A percentile compares a stretch with the other conserved stretches of the same genome.
These are phyloP conservation scores for Hydriomena furcata DNA, from an alignment of 2,888 invertebrate species.

Conservation along the genomic window DNA sequence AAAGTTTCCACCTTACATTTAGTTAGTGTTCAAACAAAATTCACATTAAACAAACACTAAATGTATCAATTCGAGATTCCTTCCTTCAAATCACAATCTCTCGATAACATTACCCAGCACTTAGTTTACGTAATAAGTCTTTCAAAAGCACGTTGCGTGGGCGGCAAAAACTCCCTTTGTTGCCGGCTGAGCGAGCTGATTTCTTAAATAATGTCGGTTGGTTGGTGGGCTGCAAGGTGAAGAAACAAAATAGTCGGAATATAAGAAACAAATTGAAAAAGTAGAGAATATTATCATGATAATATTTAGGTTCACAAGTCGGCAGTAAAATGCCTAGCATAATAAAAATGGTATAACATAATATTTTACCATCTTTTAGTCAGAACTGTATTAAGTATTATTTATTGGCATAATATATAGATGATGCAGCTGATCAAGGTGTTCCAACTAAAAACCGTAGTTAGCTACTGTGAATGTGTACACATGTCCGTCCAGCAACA, in stretches of 20 bases:
- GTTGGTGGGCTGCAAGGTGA: conserved; percentile 39
- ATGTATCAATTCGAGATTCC: conserved; percentile 12
- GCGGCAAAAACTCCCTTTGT: conserved; percentile 77
- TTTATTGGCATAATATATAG: no score
- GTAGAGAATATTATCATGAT: no score
- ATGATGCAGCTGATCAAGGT: no score
- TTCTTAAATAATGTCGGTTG: conserved; percentile 82
- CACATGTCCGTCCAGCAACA: no score
- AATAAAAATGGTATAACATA: no score
- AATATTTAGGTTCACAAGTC: no score
- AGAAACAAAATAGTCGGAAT: conserved; percentile 9
- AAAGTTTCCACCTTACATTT: not conserved
- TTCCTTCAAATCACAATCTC: conserved; percentile 22
- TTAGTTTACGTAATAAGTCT: conserved; percentile 56
- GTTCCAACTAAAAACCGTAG: no score
- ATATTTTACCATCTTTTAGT: no score
- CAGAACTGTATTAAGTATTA: no score
- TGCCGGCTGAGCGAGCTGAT: conserved; percentile 78
- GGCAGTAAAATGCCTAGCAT: no score
- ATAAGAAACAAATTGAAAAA: not conserved
- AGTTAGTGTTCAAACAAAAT: not conserved
- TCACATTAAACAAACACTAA: conserved; percentile 9
- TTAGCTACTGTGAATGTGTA: no score
- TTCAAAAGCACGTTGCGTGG: conserved; percentile 68
- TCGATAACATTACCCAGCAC: conserved; percentile 38